Evolutionary conservation across 1,140 invertebrate genomes (phyloP), one percentile per base, ranked within the genome.

Genomic region (Chymomyza costata): DNA sequence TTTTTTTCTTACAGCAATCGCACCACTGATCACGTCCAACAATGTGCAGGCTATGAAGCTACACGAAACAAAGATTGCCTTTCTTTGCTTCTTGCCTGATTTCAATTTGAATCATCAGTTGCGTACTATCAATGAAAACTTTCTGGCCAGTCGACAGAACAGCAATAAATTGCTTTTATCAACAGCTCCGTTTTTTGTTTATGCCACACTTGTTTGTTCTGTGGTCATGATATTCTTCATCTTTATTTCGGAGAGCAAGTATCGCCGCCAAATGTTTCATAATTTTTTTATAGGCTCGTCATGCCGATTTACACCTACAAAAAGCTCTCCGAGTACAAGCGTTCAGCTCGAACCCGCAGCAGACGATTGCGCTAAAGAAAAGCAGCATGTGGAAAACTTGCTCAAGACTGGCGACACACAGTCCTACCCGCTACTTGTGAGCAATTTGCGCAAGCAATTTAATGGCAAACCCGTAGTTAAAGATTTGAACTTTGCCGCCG

Each of bases 401-500:
- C 43, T 82, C 1, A 11, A 43, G 6, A 8, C 0, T 30, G 1
- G 14, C 15, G 1, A 31, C 28, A 10, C 28, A 10, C 6, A 40
- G 1, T 34, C 69, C 0, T 65, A 64, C 50, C 69, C 84, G 2
- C 16, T 86, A 17, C 31, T 86, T 38, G 86, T 86, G 0, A 41
- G 57, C 18, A 67, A 84, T 35, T 43, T 87, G 3, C 38, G 62
- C 1, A 87, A 87, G 54, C 38, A 41, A 1, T 86, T 80, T 49
- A 53, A 65, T 2, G 38, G 47, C 0, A 51, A 81, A 19, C 60
- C 86, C 3, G 93, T 93, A 1, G 93, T 95, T 0, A 89, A 93
- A 49, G 87, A 89, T 34, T 69, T 95, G 1, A 91, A 89, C 70
- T 90, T 95, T 67, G 89, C 90, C 0, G 91, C 95, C 0, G 87